These are phyloP conservation scores for Scaptomyza tumidula DNA, from an alignment of 2,888 invertebrate genomes.

Conservation along the genomic window DNA sequence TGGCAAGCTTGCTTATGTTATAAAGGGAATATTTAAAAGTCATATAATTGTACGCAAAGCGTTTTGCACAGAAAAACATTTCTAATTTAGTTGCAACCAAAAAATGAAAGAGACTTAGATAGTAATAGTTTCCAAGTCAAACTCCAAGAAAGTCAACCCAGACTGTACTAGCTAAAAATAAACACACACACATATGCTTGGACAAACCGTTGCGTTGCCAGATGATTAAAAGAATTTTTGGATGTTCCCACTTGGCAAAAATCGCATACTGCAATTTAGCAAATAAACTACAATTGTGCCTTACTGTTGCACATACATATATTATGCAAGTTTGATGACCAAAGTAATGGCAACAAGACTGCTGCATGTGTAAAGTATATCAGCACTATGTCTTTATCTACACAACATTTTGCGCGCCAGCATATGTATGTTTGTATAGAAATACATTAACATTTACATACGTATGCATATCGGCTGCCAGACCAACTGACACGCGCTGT, in stretches of 20 bases:
- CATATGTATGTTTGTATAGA: constrained; percentile 9
- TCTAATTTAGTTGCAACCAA: too few relatives aligned
- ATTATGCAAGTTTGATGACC: background rate
- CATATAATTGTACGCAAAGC: background rate
- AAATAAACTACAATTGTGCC: constrained; percentile 14
- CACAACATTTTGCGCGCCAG: constrained; percentile 55
- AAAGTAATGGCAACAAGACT: background rate
- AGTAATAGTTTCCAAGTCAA: background rate
- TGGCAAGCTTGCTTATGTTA: constrained; percentile 47
- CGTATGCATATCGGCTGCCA: constrained; percentile 37
- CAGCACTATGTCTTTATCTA: background rate
- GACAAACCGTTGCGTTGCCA: constrained; percentile 32
- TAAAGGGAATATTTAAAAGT: constrained; percentile 21
- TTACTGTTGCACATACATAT: background rate
- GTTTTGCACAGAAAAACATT: background rate
- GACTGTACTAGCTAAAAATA: constrained; percentile 45
- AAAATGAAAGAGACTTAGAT: background rate
- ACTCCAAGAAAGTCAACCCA: constrained; percentile 11
- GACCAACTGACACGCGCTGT: constrained; percentile 56
- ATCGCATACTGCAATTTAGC: constrained; percentile 21
- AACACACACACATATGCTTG: constrained; percentile 4
- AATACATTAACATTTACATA: background rate
- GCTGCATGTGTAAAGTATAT: too few relatives aligned
- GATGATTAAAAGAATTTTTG: constrained; percentile 26
- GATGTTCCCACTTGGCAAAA: constrained; percentile 44